Evolutionary conservation across 2,797 vertebrate species (phyloP), one percentile per base, ranked within the genome.

Genomic region (Poliocrania exsul): DNA sequence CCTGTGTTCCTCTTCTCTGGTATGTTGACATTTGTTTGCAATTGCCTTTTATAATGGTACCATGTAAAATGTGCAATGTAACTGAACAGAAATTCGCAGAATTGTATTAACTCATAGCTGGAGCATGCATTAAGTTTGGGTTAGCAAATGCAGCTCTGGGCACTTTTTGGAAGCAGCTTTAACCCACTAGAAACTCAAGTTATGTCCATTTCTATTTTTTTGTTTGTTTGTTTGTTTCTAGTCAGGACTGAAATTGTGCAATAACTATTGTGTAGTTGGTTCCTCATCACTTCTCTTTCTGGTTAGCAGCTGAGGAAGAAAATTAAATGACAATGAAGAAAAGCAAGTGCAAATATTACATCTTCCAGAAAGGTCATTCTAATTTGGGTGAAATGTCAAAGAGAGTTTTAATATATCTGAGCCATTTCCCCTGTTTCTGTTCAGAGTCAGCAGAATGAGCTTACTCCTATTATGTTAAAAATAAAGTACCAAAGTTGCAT

Each of bases 391-490:
- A 87, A 87, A 86, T 57, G 67, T 91, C 81, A 81, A 25, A 94
- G 75, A 81, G 23, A 35, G 28, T 91, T 95, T 88, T 24, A 13
- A 46, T 92, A 58, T 81, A 78, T 95, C 84, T 93, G 49, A 91
- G 84, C 69, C 42, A 72, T 87, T 94, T 95, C 88, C 88, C 47
- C 38, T 85, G 49, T 58, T 94, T 90, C 38, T 95, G 7, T 54
- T 87, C 53, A 83, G 38, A 65, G 87, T 93, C 81, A 95, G 88
- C 93, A 74, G 79, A 91, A 92, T 49, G 35, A 86, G 23, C 62
- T 79, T 62, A 62, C 26, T 89, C 50, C 25, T 86, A 47, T 74
- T 92, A 83, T 75, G 91, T 86, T 88, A 93, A 96, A 96, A 96
- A 95, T 88, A 83, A 95, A 88, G 47, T 29, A 38, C 6, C 1